Evolutionary conservation across 2,797 vertebrate genomes (phyloP).

Genomic region (Cirrhinus molitorella): DNA sequence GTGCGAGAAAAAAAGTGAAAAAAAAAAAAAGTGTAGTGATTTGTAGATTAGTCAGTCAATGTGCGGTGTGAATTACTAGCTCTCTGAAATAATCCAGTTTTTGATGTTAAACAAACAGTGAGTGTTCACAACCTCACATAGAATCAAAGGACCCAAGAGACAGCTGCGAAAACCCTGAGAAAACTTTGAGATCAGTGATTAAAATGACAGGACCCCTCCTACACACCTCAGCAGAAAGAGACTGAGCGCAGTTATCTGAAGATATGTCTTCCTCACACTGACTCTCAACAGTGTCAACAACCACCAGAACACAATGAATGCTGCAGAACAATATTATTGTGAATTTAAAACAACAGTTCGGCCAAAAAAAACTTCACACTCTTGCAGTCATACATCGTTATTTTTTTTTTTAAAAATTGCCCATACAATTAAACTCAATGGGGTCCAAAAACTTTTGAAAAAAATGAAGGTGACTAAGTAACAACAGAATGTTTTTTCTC

Average conservation of each 20-base stretch:
- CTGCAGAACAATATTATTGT: neutral
- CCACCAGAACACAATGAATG: neutral
- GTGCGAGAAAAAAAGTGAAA: neutral
- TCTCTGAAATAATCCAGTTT: slow-evolving; percentile 2
- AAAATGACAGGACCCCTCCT: neutral
- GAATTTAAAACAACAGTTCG: neutral
- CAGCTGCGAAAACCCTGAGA: neutral
- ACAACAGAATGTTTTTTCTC: neutral
- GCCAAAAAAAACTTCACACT: neutral
- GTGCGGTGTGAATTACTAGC: neutral
- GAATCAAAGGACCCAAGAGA: neutral
- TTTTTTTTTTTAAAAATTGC: neutral
- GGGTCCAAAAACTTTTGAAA: neutral
- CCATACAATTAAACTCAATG: neutral
- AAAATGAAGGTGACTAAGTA: neutral
- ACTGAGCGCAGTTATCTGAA: neutral
- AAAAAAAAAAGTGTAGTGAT: neutral
- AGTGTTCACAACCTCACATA: neutral
- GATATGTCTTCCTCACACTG: neutral
- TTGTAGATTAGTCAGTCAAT: neutral
- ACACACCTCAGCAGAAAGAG: neutral
- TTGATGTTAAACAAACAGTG: slow-evolving; percentile 13
- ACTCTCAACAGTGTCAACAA: neutral
- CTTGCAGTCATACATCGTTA: no score
- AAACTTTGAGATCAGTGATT: slow-evolving; percentile 34